Conservation (phyloP, 2,888 invertebrate species). For the Chirona hameri region DNA sequence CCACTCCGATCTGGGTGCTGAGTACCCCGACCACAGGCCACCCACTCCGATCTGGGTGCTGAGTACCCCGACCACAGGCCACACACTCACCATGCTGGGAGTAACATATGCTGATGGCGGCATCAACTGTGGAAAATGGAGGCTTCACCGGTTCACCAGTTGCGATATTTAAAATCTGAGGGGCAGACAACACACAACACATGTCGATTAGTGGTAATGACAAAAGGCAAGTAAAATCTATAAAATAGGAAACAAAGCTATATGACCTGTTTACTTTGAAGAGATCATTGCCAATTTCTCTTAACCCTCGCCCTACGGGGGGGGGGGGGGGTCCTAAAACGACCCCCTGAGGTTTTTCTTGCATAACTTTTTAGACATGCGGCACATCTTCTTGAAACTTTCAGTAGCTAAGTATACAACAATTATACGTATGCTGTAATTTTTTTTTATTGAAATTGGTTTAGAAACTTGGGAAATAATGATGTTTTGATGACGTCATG, state of each 20-base stretch:
- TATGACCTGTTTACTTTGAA: too few relatives aligned
- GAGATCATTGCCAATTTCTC: too few relatives aligned
- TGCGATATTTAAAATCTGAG: neutral
- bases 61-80: neutral
- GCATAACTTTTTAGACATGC: too few relatives aligned
- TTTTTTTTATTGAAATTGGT: too few relatives aligned
- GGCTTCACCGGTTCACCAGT: neutral
- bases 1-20: neutral
- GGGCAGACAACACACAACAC: neutral
- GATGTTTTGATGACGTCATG: too few relatives aligned
- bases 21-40: neutral
- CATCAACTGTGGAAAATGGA: conserved; percentile 1
- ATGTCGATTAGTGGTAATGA: neutral
- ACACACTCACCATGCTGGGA: neutral
- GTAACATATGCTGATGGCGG: conserved; percentile 10
- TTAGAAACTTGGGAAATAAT: too few relatives aligned
- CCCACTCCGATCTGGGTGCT: neutral
- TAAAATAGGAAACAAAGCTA: neutral
- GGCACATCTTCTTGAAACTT: too few relatives aligned
- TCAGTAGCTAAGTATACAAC: too few relatives aligned
- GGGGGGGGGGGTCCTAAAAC: too few relatives aligned
- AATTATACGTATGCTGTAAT: too few relatives aligned
- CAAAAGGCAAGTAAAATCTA: neutral
- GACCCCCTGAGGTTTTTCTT: too few relatives aligned
- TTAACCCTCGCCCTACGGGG: too few relatives aligned